Conservation (phyloP, 2,797 vertebrate genomes). For the Hephaestus fuliginosus region DNA sequence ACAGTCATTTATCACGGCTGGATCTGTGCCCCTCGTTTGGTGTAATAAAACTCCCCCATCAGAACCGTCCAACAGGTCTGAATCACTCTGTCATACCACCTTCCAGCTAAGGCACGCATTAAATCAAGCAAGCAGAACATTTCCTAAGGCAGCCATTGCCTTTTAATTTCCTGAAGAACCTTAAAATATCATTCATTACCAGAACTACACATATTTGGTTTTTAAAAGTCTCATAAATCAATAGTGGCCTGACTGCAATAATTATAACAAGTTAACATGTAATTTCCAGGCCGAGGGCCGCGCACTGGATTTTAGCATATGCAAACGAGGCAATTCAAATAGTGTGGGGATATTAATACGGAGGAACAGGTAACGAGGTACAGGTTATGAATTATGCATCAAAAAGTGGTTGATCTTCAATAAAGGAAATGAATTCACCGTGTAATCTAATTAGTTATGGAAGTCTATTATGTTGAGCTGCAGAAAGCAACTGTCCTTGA, state of each 20-base stretch:
- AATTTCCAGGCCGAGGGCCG: constrained; percentile 99
- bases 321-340: constrained; percentile 99
- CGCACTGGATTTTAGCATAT: constrained; percentile 99
- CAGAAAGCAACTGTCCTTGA: constrained; percentile 99
- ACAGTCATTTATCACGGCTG: constrained; percentile 98
- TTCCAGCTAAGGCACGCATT: constrained; percentile 99
- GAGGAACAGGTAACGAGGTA: constrained; percentile 99
- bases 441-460: constrained; percentile 99
- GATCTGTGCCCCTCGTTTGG: constrained; percentile 98
- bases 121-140: constrained; percentile 99
- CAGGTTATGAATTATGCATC: constrained; percentile 99
- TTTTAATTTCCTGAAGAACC: constrained; percentile 99
- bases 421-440: constrained; percentile 99
- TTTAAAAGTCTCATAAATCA: constrained; percentile 99
- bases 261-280: constrained; percentile 99
- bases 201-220: constrained; percentile 99
- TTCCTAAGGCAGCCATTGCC: constrained; percentile 99
- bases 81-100: constrained; percentile 99
- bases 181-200: constrained; percentile 99
- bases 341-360: constrained; percentile 99
- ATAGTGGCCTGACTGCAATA: constrained; percentile 99
- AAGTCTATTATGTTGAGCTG: constrained; percentile 99
- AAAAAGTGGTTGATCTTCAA: constrained; percentile 99
- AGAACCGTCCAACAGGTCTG: constrained; percentile 99
- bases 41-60: constrained; percentile 99